phyloP scores from a whole-genome alignment of 2,797 vertebrate species.

The Apogon hyalosoma region DNA sequence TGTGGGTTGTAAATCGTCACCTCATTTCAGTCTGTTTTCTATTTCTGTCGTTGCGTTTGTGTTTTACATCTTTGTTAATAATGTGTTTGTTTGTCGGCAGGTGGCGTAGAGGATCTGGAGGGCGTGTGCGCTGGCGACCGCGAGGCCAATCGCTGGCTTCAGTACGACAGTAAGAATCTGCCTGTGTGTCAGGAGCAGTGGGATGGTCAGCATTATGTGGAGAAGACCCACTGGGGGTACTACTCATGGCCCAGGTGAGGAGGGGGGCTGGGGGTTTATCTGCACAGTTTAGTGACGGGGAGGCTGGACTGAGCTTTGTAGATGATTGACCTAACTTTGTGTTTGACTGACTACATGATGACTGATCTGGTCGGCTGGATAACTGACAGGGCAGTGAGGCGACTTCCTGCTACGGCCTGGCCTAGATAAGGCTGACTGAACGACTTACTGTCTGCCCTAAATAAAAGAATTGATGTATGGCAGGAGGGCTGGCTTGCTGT shows the following conservation, averaged over 20 bases:
- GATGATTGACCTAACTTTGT: conserved; percentile 58
- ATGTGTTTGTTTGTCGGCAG: conserved; percentile 67
- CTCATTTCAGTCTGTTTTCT: not conserved
- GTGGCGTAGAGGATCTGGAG: conserved; percentile 83
- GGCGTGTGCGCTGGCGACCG: conserved; percentile 89
- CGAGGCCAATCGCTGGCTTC: conserved; percentile 92
- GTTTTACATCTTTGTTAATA: not conserved
- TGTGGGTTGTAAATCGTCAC: no score
- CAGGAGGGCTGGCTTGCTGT: conserved; percentile 43
- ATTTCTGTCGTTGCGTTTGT: not conserved
- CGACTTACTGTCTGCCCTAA: conserved; percentile 73
- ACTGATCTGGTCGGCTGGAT: conserved; percentile 55
- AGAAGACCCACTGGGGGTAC: conserved; percentile 98
- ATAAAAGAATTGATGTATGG: conserved; percentile 76
- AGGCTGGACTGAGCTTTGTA: conserved; percentile 49
- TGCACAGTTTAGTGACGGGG: conserved; percentile 32
- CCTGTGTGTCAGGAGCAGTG: conserved; percentile 90
- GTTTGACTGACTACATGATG: conserved; percentile 51
- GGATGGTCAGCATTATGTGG: conserved; percentile 90
- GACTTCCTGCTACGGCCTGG: conserved; percentile 69
- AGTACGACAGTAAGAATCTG: conserved; percentile 89
- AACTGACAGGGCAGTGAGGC: conserved; percentile 55
- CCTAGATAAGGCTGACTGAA: conserved; percentile 74
- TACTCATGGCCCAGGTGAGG: conserved; percentile 93
- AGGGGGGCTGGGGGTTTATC: conserved; percentile 1